phyloP scores from a whole-genome alignment of 2,888 invertebrate genomes.

The Plemyria rubiginata region DNA sequence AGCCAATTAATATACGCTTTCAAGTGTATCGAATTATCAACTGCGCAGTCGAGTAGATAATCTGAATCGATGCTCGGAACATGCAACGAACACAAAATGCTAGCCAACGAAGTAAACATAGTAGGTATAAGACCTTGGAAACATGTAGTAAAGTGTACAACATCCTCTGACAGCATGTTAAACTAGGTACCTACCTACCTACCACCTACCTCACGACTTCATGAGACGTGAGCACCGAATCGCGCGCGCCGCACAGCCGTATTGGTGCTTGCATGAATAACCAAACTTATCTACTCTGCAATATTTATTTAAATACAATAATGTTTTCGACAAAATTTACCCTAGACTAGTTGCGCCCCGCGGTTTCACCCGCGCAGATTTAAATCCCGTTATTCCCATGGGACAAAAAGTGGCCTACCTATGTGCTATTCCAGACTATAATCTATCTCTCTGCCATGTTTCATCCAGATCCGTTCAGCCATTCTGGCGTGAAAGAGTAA shows the following conservation, averaged over 20 bases:
- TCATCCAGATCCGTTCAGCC: too few relatives aligned
- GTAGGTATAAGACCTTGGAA: conserved; percentile 39
- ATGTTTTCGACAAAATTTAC: conserved; percentile 9
- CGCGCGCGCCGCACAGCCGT: conserved; percentile 21
- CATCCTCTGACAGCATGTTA: conserved; percentile 38
- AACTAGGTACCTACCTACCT: too few relatives aligned
- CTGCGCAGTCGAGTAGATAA: conserved; percentile 20
- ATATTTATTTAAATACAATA: conserved; percentile 8
- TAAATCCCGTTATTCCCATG: too few relatives aligned
- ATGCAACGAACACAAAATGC: conserved; percentile 32
- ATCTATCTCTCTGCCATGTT: too few relatives aligned
- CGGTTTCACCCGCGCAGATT: too few relatives aligned
- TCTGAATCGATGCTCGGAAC: conserved; percentile 20
- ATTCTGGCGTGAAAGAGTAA: too few relatives aligned
- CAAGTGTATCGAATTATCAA: conserved; percentile 30
- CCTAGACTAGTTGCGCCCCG: too few relatives aligned
- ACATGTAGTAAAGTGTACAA: conserved; percentile 36
- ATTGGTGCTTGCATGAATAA: conserved; percentile 40
- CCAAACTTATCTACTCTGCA: conserved; percentile 20
- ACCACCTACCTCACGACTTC: too few relatives aligned
- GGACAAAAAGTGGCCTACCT: too few relatives aligned
- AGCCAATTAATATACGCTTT: conserved; percentile 38
- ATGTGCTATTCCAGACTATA: too few relatives aligned
- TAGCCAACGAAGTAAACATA: conserved; percentile 38
- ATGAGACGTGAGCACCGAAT: conserved; percentile 41